Percentiles rank a stretch among this genome's conserved stretches.
Conservation (phyloP, 2,888 invertebrate genomes). For the Drosophila kambysellisi region DNA sequence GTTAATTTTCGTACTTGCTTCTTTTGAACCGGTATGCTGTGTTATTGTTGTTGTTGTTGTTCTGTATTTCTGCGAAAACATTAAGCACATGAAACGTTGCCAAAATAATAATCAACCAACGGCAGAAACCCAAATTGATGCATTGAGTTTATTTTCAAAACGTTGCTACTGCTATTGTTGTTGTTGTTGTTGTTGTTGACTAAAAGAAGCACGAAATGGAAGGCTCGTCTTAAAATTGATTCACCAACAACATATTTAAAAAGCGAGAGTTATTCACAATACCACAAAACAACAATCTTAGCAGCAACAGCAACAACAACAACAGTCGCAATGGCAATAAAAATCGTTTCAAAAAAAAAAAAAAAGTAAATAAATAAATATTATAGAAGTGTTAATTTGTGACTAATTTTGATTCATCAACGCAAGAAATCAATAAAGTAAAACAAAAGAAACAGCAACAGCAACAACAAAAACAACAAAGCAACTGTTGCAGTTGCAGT, state of each 20-base stretch:
- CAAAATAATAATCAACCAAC: slow-evolving; percentile 24
- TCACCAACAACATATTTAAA: slow-evolving; percentile 4
- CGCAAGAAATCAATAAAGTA: slow-evolving; percentile 7
- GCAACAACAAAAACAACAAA: slow-evolving; percentile 6
- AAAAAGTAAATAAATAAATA: not conserved
- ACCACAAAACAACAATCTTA: not conserved
- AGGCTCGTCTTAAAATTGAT: slow-evolving; percentile 12
- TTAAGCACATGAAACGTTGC: slow-evolving; percentile 11
- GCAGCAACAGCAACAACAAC: slow-evolving; percentile 10
- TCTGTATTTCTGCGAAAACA: slow-evolving; percentile 15
- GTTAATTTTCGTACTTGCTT: slow-evolving; percentile 2
- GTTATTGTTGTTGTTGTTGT: slow-evolving; percentile 2
- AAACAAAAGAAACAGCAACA: not conserved
- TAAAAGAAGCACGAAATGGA: slow-evolving; percentile 9
- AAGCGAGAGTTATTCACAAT: slow-evolving; percentile 12
- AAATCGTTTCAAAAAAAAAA: not conserved
- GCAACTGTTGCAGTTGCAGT: slow-evolving; percentile 3
- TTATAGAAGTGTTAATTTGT: slow-evolving; percentile 23
- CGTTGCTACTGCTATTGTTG: not conserved
- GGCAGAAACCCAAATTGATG: slow-evolving; percentile 5
- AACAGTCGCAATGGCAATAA: slow-evolving; percentile 1
- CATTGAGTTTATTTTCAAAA: slow-evolving; percentile 1
- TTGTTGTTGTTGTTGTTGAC: slow-evolving; percentile 5
- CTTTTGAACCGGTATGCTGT: slow-evolving; percentile 18
- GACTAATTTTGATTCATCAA: slow-evolving; percentile 29